Percentiles rank a stretch among this genome's conserved stretches.
Conservation (phyloP, 2,797 vertebrate genomes). For the Pseudochaenichthys georgianus region DNA sequence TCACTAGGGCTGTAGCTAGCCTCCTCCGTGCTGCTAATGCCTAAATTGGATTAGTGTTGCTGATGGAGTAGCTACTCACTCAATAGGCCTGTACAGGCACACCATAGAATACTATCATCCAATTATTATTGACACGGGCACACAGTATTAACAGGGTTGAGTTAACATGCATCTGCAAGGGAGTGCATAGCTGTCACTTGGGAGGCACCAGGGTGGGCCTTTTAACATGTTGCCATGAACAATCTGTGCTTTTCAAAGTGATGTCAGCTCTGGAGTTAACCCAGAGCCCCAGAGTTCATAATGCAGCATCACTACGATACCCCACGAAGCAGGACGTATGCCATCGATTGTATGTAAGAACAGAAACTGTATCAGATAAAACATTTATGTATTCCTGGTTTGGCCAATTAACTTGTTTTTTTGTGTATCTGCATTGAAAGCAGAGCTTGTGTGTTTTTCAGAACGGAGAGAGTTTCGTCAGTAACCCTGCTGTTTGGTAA, state of each 20-base stretch:
- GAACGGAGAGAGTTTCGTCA: conserved; percentile 27
- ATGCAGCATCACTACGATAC: conserved; percentile 21
- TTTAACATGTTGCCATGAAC: neutral
- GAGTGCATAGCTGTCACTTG: conserved; percentile 13
- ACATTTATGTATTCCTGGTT: neutral
- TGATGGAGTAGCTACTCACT: conserved; percentile 61
- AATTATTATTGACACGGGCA: conserved; percentile 61
- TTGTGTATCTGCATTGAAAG: conserved; percentile 19
- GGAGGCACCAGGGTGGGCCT: conserved; percentile 16
- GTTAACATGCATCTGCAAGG: conserved; percentile 22
- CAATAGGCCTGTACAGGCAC: conserved; percentile 47
- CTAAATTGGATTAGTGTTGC: conserved; percentile 83
- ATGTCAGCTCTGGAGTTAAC: conserved; percentile 23
- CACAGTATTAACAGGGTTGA: conserved; percentile 34
- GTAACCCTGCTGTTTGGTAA: conserved; percentile 42
- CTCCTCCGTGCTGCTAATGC: conserved; percentile 69
- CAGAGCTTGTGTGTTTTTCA: conserved; percentile 27
- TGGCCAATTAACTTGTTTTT: conserved; percentile 16
- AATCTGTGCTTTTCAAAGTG: conserved; percentile 7
- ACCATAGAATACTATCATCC: conserved; percentile 58
- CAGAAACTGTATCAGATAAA: neutral
- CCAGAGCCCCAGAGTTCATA: conserved; percentile 3
- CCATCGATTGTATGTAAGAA: neutral
- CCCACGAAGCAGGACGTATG: neutral
- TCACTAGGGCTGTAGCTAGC: conserved; percentile 54